phyloP scores from a whole-genome alignment of 2,888 invertebrate species.

The Barypeithes pellucidus region DNA sequence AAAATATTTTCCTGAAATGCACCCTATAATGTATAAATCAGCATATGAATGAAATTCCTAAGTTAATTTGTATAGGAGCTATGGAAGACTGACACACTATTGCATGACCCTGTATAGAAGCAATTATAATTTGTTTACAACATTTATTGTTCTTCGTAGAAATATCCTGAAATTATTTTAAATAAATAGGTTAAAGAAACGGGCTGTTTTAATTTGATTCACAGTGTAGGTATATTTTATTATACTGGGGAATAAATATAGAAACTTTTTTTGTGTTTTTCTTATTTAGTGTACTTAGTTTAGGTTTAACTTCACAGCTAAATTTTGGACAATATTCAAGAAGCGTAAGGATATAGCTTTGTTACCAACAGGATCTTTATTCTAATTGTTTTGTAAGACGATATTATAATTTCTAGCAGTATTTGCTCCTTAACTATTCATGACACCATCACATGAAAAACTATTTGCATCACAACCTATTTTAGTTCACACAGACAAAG shows the following conservation, averaged over 20 bases:
- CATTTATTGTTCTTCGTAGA: too few relatives aligned
- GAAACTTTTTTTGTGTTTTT: conserved; percentile 27
- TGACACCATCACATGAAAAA: background rate
- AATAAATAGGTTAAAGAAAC: too few relatives aligned
- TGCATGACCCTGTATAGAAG: too few relatives aligned
- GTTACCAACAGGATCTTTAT: too few relatives aligned
- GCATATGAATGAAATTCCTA: too few relatives aligned
- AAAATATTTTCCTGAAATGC: too few relatives aligned
- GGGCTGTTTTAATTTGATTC: too few relatives aligned
- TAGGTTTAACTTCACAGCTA: conserved; percentile 24
- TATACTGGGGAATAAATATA: conserved; percentile 11
- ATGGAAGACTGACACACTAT: too few relatives aligned
- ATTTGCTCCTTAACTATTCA: background rate
- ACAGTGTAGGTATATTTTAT: conserved; percentile 27
- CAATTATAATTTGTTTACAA: too few relatives aligned
- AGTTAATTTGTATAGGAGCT: too few relatives aligned
- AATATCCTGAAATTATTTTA: too few relatives aligned
- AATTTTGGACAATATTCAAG: conserved; percentile 19
- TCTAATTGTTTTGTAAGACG: background rate
- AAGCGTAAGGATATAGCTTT: background rate
- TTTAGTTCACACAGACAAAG: background rate
- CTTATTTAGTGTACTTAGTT: conserved; percentile 18
- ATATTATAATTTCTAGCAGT: background rate
- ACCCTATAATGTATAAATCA: too few relatives aligned
- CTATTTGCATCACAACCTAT: background rate